phyloP scores from a whole-genome alignment of 1,140 invertebrate species.

The Tachypleus tridentatus region DNA sequence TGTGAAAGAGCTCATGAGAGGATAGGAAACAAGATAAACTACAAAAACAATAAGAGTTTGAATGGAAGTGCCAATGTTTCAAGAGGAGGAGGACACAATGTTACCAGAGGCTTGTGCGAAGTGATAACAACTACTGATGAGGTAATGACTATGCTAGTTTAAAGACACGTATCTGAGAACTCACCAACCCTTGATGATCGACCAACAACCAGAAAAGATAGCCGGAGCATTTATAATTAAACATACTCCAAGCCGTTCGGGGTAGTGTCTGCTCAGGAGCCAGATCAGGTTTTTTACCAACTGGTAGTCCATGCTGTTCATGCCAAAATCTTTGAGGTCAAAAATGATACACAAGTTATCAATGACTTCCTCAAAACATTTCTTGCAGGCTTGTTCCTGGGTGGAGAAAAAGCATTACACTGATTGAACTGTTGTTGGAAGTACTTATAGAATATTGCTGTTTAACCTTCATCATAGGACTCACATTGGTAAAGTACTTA shows the following conservation, averaged over 20 bases:
- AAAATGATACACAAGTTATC: constrained; percentile 64
- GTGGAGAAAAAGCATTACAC: constrained; percentile 19
- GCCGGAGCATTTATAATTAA: constrained; percentile 56
- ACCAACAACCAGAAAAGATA: constrained; percentile 56
- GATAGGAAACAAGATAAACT: too few species aligned
- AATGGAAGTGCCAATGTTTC: too few species aligned
- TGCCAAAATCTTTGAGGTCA: constrained; percentile 54
- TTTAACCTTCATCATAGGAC: too few species aligned
- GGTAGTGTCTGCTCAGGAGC: constrained; percentile 57
- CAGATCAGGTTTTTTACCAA: constrained; percentile 61
- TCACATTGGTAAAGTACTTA: too few species aligned
- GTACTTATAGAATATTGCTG: too few species aligned
- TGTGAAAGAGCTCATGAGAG: too few species aligned
- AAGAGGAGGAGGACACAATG: too few species aligned
- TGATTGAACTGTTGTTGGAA: too few species aligned
- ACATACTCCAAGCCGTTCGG: constrained; percentile 58
- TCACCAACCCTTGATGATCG: constrained; percentile 55
- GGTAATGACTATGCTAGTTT: too few species aligned
- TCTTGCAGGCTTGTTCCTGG: constrained; percentile 57
- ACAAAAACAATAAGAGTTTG: too few species aligned
- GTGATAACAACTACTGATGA: too few species aligned
- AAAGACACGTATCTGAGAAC: constrained; percentile 11
- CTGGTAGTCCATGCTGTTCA: constrained; percentile 61
- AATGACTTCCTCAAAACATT: constrained; percentile 61
- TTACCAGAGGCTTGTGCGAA: too few species aligned